Base-by-base conservation (phyloP, 2,113 vertebrate species). In the Malaclemys terrapin region DNA sequence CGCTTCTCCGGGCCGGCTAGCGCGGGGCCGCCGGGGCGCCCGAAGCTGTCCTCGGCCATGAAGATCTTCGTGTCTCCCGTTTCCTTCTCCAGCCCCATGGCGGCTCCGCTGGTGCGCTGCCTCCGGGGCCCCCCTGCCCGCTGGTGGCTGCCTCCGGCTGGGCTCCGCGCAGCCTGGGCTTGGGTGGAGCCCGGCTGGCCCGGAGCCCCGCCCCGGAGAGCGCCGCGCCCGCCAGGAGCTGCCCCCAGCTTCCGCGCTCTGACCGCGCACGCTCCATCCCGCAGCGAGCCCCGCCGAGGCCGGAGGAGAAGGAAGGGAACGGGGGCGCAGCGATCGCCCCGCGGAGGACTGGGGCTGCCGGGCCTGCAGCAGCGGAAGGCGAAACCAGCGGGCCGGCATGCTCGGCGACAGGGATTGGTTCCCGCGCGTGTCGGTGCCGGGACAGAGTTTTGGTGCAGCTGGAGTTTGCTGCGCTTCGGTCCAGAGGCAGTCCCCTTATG, bases 41-140 rank as follows among this genome's bases (percentile, higher is more conserved):
- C 98, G 96, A 98, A 98, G 94, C 98, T 98, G 24, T 99, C 99
- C 11, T 99, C 98, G 72, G 99, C 98, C 99, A 99, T 98, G 80
- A 99, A 98, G 38, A 99, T 98, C 75, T 98, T 98, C 6, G 98
- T 98, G 80, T 99, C 99, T 31, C 95, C 96, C 82, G 98, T 99
- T 97, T 99, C 99, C n/a, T 98, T 99, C 93, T 99, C 98, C 93
- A 99, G 97, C 86, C 99, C 99, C 99, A 99, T 99, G 93, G 54
- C 31, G 17, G 62, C 45, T 25, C 84, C 80, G 80, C n/a, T 27
- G 3, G 27, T 19, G 53, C 53, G 53, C 38, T 54, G 16, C 53
- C 53, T 42, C 45, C 56, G 29, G 24, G 82, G 31, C 13, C 20
- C 24, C 65, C 50, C 84, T 31, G 20, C 16, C 78, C 19, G 16